phyloP scores from a whole-genome alignment of 2,888 invertebrate genomes.

The Drosophila quinaria region DNA sequence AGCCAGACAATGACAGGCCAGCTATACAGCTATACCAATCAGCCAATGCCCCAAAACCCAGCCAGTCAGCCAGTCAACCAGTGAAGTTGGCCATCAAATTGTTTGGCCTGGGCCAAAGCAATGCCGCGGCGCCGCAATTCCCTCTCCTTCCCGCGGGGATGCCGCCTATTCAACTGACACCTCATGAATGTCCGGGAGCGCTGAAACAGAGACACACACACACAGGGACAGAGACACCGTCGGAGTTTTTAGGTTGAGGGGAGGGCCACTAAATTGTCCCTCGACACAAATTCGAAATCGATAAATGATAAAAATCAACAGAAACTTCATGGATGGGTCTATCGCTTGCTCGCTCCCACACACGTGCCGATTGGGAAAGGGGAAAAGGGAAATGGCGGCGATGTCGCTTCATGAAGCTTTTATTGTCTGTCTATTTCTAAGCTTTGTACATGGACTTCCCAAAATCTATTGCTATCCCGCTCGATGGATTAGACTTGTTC shows the following conservation, averaged over 20 bases:
- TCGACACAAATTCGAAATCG: slow-evolving; percentile 84
- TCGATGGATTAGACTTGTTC: slow-evolving; percentile 67
- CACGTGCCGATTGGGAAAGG: slow-evolving; percentile 30
- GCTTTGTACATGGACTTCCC: slow-evolving; percentile 79
- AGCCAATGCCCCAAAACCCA: slow-evolving; percentile 50
- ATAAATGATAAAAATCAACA: slow-evolving; percentile 85
- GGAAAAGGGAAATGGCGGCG: slow-evolving; percentile 58
- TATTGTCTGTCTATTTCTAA: slow-evolving; percentile 82
- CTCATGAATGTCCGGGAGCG: slow-evolving; percentile 72
- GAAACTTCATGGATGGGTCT: slow-evolving; percentile 79
- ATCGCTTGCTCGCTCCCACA: slow-evolving; percentile 59
- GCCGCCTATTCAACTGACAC: slow-evolving; percentile 65
- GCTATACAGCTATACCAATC: slow-evolving; percentile 42
- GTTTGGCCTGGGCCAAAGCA: slow-evolving; percentile 49
- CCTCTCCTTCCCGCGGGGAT: neutral
- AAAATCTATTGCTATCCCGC: slow-evolving; percentile 68
- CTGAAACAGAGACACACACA: slow-evolving; percentile 34
- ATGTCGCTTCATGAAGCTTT: slow-evolving; percentile 82
- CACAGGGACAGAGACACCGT: slow-evolving; percentile 16
- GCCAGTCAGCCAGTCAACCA: slow-evolving; percentile 51
- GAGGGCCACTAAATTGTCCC: slow-evolving; percentile 76
- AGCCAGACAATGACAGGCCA: slow-evolving; percentile 75
- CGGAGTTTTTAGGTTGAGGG: slow-evolving; percentile 17
- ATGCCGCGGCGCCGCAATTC: slow-evolving; percentile 25
- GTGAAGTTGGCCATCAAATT: slow-evolving; percentile 70